Evolutionary conservation across 2,888 invertebrate genomes (phyloP).

Genomic region (Andrena flavipes): DNA sequence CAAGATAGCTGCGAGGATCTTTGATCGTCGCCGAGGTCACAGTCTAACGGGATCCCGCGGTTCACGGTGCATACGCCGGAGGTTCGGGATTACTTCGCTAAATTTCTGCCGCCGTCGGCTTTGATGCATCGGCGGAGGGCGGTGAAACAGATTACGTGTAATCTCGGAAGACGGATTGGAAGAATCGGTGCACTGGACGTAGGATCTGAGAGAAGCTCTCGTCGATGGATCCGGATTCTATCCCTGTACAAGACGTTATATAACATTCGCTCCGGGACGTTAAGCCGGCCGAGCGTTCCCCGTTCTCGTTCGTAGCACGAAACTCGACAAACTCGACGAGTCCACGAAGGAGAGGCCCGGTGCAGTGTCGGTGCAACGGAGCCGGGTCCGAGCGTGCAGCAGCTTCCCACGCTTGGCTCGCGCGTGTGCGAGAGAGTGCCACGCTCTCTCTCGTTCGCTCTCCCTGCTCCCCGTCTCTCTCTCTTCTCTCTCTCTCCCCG

Average conservation of each 20-base stretch:
- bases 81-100: too few relatives aligned
- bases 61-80: too few relatives aligned
- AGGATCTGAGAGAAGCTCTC: background rate
- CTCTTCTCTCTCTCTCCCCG: constrained; percentile 18
- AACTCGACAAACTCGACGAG: constrained; percentile 62
- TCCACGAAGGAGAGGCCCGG: constrained; percentile 66
- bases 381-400: constrained; percentile 72
- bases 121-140: too few relatives aligned
- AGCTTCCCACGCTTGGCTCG: constrained; percentile 75
- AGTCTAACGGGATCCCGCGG: too few relatives aligned
- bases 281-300: constrained; percentile 41
- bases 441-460: constrained; percentile 27
- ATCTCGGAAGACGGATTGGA: too few relatives aligned
- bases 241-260: constrained; percentile 30
- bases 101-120: too few relatives aligned
- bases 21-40: too few relatives aligned
- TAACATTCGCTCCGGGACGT: constrained; percentile 22
- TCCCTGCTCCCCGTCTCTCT: constrained; percentile 23
- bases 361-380: constrained; percentile 65
- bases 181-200: background rate
- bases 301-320: constrained; percentile 61
- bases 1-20: too few relatives aligned
- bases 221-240: background rate
- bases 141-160: too few relatives aligned
- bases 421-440: constrained; percentile 48